These are phyloP conservation scores for Rostratula benghalensis DNA, from an alignment of 2,113 vertebrate genomes.

Conservation along the genomic window DNA sequence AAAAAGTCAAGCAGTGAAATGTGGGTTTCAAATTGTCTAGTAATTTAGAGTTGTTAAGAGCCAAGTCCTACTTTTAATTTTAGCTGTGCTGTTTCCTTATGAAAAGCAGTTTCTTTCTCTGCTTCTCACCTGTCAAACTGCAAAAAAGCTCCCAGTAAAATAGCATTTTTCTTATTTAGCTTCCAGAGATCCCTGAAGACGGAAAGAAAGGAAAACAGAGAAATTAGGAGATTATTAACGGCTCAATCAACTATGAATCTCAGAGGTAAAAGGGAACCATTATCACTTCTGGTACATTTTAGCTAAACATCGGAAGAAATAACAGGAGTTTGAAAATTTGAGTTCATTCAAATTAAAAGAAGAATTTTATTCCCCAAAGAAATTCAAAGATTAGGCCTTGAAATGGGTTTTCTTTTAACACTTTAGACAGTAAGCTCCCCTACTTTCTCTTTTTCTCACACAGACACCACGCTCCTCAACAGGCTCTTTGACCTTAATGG, in stretches of 20 bases:
- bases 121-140: conserved; percentile 49
- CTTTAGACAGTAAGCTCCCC: not conserved
- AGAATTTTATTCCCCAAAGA: not conserved
- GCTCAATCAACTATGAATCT: conserved; percentile 25
- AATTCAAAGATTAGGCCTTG: conserved; percentile 31
- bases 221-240: conserved; percentile 64
- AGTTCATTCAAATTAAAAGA: not conserved
- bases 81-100: conserved; percentile 20
- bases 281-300: conserved; percentile 32
- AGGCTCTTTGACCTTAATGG: conserved; percentile 24
- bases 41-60: conserved; percentile 50
- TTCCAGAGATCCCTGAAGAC: conserved; percentile 50
- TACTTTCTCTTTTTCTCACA: not conserved
- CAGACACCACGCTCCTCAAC: not conserved
- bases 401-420: conserved; percentile 9
- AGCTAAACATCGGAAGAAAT: conserved; percentile 5
- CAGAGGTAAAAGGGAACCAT: not conserved
- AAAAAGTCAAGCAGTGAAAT: conserved; percentile 44
- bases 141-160: conserved; percentile 23
- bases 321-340: not conserved
- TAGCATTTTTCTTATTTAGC: conserved; percentile 37
- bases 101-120: conserved; percentile 41
- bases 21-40: conserved; percentile 42
- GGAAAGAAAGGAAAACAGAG: conserved; percentile 43
- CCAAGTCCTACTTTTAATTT: conserved; percentile 52